A percentile compares a stretch with the other conserved stretches of the same genome.
phyloP scores from a whole-genome alignment of 1,140 invertebrate genomes.

The Trachymyrmex cornetzi region DNA sequence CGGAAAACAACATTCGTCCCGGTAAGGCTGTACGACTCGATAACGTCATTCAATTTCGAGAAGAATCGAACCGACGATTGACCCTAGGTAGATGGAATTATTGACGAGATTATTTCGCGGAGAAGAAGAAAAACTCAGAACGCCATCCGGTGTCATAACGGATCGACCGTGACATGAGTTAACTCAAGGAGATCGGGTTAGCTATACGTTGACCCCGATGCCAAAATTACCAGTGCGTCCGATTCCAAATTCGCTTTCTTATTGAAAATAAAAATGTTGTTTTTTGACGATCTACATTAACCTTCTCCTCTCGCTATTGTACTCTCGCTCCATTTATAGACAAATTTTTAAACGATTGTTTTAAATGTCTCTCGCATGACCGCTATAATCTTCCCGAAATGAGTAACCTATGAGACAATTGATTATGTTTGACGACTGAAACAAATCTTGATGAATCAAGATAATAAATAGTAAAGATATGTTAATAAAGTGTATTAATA shows the following conservation, averaged over 20 bases:
- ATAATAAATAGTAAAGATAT: not conserved
- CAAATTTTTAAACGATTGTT: not conserved
- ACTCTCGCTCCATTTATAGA: conserved; percentile 49
- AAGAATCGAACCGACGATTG: not conserved
- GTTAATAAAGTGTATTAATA: not conserved
- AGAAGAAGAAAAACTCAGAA: conserved; percentile 46
- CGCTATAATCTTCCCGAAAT: not conserved
- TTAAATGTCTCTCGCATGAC: not conserved
- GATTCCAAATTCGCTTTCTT: conserved; percentile 59
- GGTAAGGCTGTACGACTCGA: not conserved
- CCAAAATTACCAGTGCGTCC: conserved; percentile 70
- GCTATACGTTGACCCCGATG: conserved; percentile 75
- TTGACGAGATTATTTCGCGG: not conserved
- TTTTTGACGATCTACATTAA: conserved; percentile 30
- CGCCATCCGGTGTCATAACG: conserved; percentile 50
- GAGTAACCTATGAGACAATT: not conserved
- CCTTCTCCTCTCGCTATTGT: not conserved
- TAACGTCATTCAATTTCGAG: not conserved
- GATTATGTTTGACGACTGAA: not conserved
- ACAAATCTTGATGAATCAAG: not conserved
- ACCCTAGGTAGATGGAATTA: conserved; percentile 13
- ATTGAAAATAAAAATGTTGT: conserved; percentile 18
- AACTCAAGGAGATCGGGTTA: conserved; percentile 82
- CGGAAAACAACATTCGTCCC: not conserved
- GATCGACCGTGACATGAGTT: conserved; percentile 83